Percentiles rank a stretch among this genome's conserved stretches.
phyloP scores from a whole-genome alignment of 1,140 invertebrate species.

The Brachionus calyciflorus region DNA sequence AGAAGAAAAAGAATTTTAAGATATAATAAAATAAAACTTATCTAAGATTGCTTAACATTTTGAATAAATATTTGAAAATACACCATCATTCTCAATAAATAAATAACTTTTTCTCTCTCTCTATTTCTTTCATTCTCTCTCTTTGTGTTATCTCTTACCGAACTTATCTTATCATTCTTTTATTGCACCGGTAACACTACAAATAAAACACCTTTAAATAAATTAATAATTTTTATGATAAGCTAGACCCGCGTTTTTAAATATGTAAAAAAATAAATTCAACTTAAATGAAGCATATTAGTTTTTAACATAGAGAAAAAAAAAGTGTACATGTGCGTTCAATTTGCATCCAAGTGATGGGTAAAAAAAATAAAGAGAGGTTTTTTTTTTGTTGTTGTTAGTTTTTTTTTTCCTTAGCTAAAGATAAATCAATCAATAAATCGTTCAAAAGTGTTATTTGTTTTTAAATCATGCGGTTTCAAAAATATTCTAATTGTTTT shows the following conservation, averaged over 20 bases:
- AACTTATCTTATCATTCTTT: conserved; percentile 6
- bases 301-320: not conserved
- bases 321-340: conserved; percentile 33
- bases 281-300: conserved; percentile 35
- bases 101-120: too few relatives aligned
- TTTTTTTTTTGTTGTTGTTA: too few relatives aligned
- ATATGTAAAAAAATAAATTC: too few relatives aligned
- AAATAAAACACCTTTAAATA: conserved; percentile 25
- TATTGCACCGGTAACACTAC: conserved; percentile 28
- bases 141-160: not conserved
- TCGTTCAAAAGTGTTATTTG: conserved; percentile 35
- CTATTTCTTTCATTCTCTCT: too few relatives aligned
- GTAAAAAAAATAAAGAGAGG: too few relatives aligned
- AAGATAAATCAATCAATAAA: conserved; percentile 37
- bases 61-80: conserved; percentile 17
- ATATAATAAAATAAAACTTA: conserved; percentile 4
- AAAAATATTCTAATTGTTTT: conserved; percentile 10
- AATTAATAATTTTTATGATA: conserved; percentile 2
- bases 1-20: not conserved
- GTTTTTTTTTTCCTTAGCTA: too few relatives aligned
- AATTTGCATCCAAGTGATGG: conserved; percentile 46
- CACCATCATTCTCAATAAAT: conserved; percentile 35
- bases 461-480: conserved; percentile 42
- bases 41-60: conserved; percentile 40
- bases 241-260: conserved; percentile 13